A percentile compares a stretch with the other conserved stretches of the same genome.
Evolutionary conservation across 2,113 vertebrate species (phyloP).

Genomic region (Callorhinus ursinus): DNA sequence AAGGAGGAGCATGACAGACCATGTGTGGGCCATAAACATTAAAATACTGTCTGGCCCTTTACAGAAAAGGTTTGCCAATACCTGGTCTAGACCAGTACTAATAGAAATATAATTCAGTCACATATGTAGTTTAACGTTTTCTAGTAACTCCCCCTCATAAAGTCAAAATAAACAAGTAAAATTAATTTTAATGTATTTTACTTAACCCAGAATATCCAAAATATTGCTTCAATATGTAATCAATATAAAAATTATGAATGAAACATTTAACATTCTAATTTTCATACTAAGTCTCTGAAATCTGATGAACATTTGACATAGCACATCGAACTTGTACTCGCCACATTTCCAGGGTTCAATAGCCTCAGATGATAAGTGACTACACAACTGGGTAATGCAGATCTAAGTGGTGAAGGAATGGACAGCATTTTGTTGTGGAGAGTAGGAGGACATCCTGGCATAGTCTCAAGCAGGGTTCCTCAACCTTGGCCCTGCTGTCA

Average conservation of each 20-base stretch:
- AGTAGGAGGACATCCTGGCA: background rate
- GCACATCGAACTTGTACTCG: background rate
- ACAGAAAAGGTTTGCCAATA: background rate
- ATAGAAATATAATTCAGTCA: background rate
- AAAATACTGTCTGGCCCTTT: background rate
- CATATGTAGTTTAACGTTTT: background rate
- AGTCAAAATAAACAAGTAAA: background rate
- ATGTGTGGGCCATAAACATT: background rate
- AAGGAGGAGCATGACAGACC: background rate
- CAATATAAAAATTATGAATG: slow-evolving; percentile 14
- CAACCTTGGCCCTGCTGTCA: background rate
- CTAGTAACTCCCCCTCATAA: slow-evolving; percentile 20
- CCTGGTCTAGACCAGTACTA: background rate
- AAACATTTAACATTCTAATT: background rate
- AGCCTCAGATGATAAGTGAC: background rate
- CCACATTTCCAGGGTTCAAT: background rate
- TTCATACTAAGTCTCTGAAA: background rate
- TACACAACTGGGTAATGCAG: background rate
- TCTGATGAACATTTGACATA: background rate
- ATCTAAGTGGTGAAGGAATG: background rate
- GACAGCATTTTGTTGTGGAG: background rate
- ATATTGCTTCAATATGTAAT: slow-evolving; percentile 18
- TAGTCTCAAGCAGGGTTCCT: background rate
- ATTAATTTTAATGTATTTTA: background rate
- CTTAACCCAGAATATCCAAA: slow-evolving; percentile 32